phyloP scores from a whole-genome alignment of 2,888 invertebrate genomes.

The Hedya salicella region DNA sequence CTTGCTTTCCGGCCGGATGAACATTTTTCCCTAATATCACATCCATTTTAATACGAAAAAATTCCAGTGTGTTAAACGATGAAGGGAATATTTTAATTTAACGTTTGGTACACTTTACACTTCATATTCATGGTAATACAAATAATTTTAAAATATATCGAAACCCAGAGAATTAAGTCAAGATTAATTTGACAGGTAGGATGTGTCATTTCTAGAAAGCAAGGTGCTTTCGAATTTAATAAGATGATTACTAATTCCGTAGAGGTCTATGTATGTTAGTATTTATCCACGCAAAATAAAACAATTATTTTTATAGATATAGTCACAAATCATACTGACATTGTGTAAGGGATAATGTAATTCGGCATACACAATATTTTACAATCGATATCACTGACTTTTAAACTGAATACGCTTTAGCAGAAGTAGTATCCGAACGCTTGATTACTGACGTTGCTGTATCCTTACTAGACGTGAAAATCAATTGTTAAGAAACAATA shows the following conservation, averaged over 20 bases:
- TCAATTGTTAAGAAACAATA: too few species aligned
- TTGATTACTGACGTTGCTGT: neutral
- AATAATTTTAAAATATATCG: conserved; percentile 2
- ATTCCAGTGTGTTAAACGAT: neutral
- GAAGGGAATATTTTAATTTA: conserved; percentile 7
- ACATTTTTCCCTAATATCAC: conserved; percentile 54
- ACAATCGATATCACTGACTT: too few species aligned
- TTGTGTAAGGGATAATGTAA: too few species aligned
- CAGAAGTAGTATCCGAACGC: conserved; percentile 4
- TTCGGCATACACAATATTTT: too few species aligned
- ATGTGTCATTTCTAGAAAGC: neutral
- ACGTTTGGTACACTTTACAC: neutral
- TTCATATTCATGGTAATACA: conserved; percentile 10
- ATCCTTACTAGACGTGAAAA: conserved; percentile 1
- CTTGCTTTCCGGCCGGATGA: conserved; percentile 69
- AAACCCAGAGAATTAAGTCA: conserved; percentile 5
- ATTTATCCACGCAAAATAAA: too few species aligned
- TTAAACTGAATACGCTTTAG: too few species aligned
- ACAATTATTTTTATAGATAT: too few species aligned
- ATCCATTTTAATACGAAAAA: conserved; percentile 51
- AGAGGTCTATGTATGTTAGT: too few species aligned
- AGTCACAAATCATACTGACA: too few species aligned
- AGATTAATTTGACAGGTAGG: conserved; percentile 22
- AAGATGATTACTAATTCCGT: neutral
- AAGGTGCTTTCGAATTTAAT: neutral